phyloP scores from a whole-genome alignment of 1,140 invertebrate species.

The Drosophila orena region DNA sequence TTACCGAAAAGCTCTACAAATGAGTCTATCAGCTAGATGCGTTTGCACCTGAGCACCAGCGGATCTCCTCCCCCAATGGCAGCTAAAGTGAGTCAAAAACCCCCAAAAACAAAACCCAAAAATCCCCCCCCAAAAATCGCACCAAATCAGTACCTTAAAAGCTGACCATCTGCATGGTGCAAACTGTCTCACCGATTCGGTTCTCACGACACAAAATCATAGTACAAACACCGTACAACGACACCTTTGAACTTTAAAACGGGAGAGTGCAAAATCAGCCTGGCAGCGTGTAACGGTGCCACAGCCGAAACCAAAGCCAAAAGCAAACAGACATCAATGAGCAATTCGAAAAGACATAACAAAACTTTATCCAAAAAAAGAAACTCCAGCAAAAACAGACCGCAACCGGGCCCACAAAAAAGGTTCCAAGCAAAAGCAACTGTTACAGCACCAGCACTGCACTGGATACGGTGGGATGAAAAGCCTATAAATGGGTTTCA shows the following conservation, averaged over 20 bases:
- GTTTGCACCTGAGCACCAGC: conserved; percentile 36
- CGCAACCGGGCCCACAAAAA: conserved; percentile 56
- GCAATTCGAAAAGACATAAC: conserved; percentile 48
- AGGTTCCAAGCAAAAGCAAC: conserved; percentile 69
- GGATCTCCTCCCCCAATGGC: conserved; percentile 65
- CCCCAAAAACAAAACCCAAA: neutral
- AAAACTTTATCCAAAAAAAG: conserved; percentile 42
- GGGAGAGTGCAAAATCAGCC: conserved; percentile 68
- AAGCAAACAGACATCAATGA: conserved; percentile 79
- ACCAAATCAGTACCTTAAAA: conserved; percentile 9
- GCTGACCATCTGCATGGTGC: conserved; percentile 38
- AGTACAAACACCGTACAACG: conserved; percentile 40
- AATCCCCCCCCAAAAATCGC: neutral
- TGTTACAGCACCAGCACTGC: conserved; percentile 56
- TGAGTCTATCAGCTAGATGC: conserved; percentile 38
- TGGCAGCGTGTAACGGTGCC: conserved; percentile 41
- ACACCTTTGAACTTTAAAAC: conserved; percentile 81
- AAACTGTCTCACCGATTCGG: conserved; percentile 53
- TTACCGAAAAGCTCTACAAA: conserved; percentile 35
- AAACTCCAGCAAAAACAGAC: conserved; percentile 44
- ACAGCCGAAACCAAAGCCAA: conserved; percentile 49
- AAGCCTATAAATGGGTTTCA: neutral
- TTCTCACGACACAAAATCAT: conserved; percentile 65
- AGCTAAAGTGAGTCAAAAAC: conserved; percentile 59
- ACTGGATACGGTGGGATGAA: conserved; percentile 44